phyloP scores from a whole-genome alignment of 2,888 invertebrate species.

The Pachymerium ferrugineum region DNA sequence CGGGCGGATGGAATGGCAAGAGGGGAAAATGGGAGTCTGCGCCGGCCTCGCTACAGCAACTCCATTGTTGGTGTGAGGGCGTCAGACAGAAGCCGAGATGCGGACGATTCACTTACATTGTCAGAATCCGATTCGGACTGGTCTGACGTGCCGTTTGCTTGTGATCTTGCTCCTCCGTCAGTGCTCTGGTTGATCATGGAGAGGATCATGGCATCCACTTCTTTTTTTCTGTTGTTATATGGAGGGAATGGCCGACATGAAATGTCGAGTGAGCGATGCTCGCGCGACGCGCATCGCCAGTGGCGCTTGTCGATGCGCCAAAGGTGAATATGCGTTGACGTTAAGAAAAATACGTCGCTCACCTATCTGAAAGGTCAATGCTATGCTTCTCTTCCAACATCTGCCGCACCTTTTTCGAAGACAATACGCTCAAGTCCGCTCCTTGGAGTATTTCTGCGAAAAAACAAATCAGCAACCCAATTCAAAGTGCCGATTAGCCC shows the following conservation, averaged over 20 bases:
- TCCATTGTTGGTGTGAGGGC: constrained; percentile 1
- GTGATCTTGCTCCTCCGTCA: constrained; percentile 43
- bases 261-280: constrained; percentile 25
- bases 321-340: constrained; percentile 3
- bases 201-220: constrained; percentile 84
- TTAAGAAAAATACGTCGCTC: constrained; percentile 5
- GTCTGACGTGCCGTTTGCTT: constrained; percentile 40
- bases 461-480: constrained; percentile 32
- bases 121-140: constrained; percentile 31
- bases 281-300: constrained; percentile 10
- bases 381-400: constrained; percentile 75
- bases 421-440: constrained; percentile 75
- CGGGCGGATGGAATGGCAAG: background rate
- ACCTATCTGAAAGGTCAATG: constrained; percentile 64
- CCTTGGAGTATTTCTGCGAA: constrained; percentile 73
- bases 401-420: constrained; percentile 82
- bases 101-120: constrained; percentile 9
- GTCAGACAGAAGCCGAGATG: background rate
- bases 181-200: constrained; percentile 54
- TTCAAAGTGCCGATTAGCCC: constrained; percentile 3
- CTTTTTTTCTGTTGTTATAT: constrained; percentile 60
- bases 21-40: constrained; percentile 27
- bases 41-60: constrained; percentile 16
- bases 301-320: constrained; percentile 8
- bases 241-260: constrained; percentile 23